Base-by-base conservation (phyloP, 2,888 invertebrate genomes). In the Phoenoteleia sp. region DNA sequence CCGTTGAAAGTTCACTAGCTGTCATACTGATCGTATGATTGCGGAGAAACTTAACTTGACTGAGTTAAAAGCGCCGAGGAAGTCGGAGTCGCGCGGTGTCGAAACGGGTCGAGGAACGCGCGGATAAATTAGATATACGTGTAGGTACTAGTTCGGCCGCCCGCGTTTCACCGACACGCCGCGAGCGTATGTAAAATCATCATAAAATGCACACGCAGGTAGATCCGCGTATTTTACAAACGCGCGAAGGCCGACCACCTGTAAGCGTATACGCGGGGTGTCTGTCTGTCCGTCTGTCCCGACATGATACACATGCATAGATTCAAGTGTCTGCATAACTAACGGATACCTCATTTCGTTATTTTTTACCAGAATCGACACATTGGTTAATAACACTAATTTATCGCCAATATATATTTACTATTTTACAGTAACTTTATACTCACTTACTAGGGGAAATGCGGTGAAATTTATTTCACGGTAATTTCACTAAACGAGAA, bases 171-270 rank as follows among this genome's bases (percentile, higher is more conserved):
- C 77, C 77, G 69, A 67, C 75, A 56, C 23, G 66, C 36, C 67
- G 52, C 56, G 47, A 49, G 64, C 71, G 60, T 58, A 66, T 54
- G 71, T 54, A 79, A 79, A 79, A 71, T 79, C 79, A 71, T 79
- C 79, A 47, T 62, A 33, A 27, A 52, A 9, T 9, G 52, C 45
- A 33, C 75, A 19, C 45, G 56, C 56, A 33, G 66, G 3, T 36
- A 11, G 33, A 36, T 42, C 54, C 71, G 71, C 79, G 79, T 45
- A 54, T 79, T 62, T 79, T 45, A 79, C 54, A 54, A 71, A 76
- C 60, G 49, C 27, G 56, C 60, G 56, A 82, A 76, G 82, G 82
- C 82, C 82, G 76, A 76, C 81, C 81, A 82, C 81, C 81, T 82
- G 79, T 72, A 80, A 42, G 45, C 82, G 72, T 72, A 66, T 77